These are phyloP conservation scores for Sphaerodactylus townsendi DNA, from an alignment of 2,113 vertebrate genomes.

Conservation along the genomic window DNA sequence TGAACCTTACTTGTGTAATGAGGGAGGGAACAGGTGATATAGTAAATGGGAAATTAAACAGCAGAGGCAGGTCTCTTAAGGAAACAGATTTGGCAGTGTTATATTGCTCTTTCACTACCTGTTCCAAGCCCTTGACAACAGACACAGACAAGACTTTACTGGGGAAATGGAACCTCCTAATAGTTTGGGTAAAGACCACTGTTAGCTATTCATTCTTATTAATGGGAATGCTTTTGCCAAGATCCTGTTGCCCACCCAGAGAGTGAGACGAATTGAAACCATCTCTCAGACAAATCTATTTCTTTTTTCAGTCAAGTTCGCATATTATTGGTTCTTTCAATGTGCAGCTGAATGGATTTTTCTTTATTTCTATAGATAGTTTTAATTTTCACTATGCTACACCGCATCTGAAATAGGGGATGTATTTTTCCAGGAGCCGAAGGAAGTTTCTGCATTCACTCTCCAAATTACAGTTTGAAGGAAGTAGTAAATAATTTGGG, in stretches of 20 bases:
- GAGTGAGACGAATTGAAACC: background rate
- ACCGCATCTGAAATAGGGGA: background rate
- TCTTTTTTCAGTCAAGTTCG: background rate
- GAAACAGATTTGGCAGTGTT: background rate
- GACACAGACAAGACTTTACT: background rate
- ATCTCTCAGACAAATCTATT: too few species aligned
- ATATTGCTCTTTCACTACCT: background rate
- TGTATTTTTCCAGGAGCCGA: background rate
- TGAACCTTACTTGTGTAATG: background rate
- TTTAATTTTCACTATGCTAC: too few species aligned
- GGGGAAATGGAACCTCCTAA: background rate
- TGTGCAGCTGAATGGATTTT: background rate
- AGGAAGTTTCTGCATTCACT: background rate
- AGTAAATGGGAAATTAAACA: background rate
- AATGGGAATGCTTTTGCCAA: background rate
- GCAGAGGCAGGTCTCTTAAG: background rate
- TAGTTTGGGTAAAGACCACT: background rate
- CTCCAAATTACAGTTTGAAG: background rate
- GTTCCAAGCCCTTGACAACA: background rate
- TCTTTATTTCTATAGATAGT: background rate
- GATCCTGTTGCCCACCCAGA: background rate
- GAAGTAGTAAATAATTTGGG: background rate
- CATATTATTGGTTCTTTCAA: background rate
- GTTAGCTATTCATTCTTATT: background rate
- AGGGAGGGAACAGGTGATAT: background rate